phyloP scores from a whole-genome alignment of 2,888 invertebrate genomes.

The Ochlodes sylvanus region DNA sequence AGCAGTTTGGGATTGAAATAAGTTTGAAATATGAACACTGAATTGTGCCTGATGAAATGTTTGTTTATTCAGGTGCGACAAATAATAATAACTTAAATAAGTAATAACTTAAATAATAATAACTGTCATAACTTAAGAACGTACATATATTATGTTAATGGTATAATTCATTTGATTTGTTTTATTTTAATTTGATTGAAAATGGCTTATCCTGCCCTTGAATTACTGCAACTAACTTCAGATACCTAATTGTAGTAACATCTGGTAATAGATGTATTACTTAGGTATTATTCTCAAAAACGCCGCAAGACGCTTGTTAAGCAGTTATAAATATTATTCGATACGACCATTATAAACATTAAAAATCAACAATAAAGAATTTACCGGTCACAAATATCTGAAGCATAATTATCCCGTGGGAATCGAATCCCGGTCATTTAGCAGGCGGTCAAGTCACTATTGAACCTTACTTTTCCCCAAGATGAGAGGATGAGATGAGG shows the following conservation, averaged over 20 bases:
- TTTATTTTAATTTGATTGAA: background rate
- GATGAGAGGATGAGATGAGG: too few species aligned
- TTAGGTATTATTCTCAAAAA: too few species aligned
- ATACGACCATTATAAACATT: too few species aligned
- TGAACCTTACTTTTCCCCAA: too few species aligned
- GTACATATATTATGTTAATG: background rate
- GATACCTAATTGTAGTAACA: background rate
- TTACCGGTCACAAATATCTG: too few species aligned
- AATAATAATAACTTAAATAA: background rate
- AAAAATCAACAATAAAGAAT: too few species aligned
- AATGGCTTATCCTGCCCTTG: slow-evolving; percentile 4
- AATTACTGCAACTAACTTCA: background rate
- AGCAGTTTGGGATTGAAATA: slow-evolving; percentile 44
- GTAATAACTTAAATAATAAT: background rate
- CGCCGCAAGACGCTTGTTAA: too few species aligned
- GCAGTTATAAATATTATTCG: too few species aligned
- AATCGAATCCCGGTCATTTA: too few species aligned
- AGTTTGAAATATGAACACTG: slow-evolving; percentile 2
- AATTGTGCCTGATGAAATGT: slow-evolving; percentile 21
- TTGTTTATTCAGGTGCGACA: slow-evolving; percentile 28
- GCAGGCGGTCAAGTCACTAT: too few species aligned
- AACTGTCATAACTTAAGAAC: slow-evolving; percentile 18
- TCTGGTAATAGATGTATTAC: background rate
- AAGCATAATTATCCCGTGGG: too few species aligned
- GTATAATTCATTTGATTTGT: background rate